Conservation (phyloP, 2,113 vertebrate genomes). For the Anoplopoma fimbria region DNA sequence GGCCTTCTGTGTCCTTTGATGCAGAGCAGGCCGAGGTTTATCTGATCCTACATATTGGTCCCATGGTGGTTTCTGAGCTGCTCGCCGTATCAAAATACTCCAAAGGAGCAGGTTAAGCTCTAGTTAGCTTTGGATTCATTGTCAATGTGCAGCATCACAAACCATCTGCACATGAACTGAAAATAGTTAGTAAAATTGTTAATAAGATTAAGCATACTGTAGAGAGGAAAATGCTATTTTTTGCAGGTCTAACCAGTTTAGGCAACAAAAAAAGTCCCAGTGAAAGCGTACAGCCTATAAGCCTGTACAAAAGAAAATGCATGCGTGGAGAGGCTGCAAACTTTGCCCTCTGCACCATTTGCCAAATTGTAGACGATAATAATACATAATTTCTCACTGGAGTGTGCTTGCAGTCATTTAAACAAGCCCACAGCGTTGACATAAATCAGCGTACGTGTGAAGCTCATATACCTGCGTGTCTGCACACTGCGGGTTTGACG, state of each 20-base stretch:
- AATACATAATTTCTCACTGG: constrained; percentile 49
- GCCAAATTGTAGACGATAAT: constrained; percentile 47
- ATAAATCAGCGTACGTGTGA: constrained; percentile 65
- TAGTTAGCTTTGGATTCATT: constrained; percentile 14
- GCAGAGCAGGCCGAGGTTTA: constrained; percentile 45
- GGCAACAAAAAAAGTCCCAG: neutral
- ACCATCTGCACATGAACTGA: constrained; percentile 6
- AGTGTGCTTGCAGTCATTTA: constrained; percentile 61
- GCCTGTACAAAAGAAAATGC: neutral
- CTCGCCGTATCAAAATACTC: constrained; percentile 48
- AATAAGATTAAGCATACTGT: neutral
- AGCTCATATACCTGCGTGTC: constrained; percentile 46
- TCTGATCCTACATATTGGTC: constrained; percentile 63
- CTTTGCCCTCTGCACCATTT: constrained; percentile 19
- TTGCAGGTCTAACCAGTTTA: neutral
- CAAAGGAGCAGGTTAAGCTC: constrained; percentile 17
- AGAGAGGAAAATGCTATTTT: neutral
- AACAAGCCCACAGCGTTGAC: constrained; percentile 53
- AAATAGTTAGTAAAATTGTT: neutral
- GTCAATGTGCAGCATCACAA: constrained; percentile 5
- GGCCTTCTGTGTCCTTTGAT: constrained; percentile 54
- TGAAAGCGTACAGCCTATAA: neutral
- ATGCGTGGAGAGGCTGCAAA: constrained; percentile 5
- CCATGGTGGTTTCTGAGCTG: constrained; percentile 48
- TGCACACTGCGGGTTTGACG: constrained; percentile 70